Evolutionary conservation across 2,113 vertebrate genomes (phyloP), one percentile per base, ranked within the genome.

Genomic region (Sylvilagus bachmani): DNA sequence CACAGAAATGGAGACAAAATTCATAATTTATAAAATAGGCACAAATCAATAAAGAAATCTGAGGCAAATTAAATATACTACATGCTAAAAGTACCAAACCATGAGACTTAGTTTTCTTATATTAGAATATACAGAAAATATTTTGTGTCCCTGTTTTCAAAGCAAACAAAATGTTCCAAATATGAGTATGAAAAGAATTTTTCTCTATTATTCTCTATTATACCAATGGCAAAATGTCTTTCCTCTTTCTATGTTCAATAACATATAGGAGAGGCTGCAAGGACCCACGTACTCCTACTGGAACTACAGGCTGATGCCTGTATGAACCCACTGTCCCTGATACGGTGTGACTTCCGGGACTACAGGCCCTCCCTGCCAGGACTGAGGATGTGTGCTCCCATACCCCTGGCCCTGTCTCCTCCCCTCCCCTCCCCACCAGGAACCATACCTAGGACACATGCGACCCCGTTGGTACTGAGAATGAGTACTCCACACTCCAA

Each of bases 41-140:
- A 91, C 49, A 55, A 95, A 90, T 67, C 17, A 89, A 58, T 89
- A 9, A 90, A 89, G 22, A 94, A 89, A 66, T 95, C 44, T 80
- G 33, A 90, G 44, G 44, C 33, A 95, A 92, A 75, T 82, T 53
- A 64, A 93, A 64, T 86, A 58, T 96, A n/a, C 5, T 36, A 86
- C 90, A 36, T n/a, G 24, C 22, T 78, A 19, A 51, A 90, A 78
- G 84, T 71, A 38, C 6, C 8, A 24, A 80, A 51, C 6, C 55
- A 25, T 27, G 38, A 90, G 82, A 70, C 93, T 64, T 89, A 94
- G 69, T 89, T 55, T 90, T 16, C 7, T 90, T 51, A 3, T 17
- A 36, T 49, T 93, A 31, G 33, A 55, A 81, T 24, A 58, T 13
- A 77, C 17, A 19, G 2, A 81, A 66, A 84, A 51, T 81, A 78